Evolutionary conservation across 2,888 invertebrate species (phyloP), one percentile per base, ranked within the genome.

Genomic region (Acleris emargana): DNA sequence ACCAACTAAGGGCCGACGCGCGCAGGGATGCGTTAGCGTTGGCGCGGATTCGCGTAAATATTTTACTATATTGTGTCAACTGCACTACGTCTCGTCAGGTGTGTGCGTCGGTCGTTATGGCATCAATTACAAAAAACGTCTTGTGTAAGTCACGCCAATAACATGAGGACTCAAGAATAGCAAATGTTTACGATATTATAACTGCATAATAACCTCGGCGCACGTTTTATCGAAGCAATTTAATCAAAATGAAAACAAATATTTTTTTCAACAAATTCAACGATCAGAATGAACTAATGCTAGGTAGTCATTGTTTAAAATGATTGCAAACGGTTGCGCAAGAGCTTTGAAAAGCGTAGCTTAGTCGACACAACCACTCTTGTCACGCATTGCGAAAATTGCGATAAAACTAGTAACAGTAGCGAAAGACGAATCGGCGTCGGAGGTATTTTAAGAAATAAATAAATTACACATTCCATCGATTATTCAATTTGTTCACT

Each of bases 241-340:
- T 38, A n/a, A 45, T 13, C 17, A n/a, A n/a, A 16, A 45, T 17
- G 13, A 17, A n/a, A 45, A 45, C 7, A 16, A 43, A 43, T 45
- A n/a, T 43, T 43, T 5, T 25, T 20, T 25, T n/a, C 13, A 43
- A 43, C n/a, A n/a, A 45, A 16, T n/a, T 17, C 49, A 20, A 16
- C 53, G 18, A 5, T 32, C 32, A 9, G 32, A 38, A 13, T 25
- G 52, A 53, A 53, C 42, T 20, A 53, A 18, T 22, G 9, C 53
- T 38, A 3, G 32, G 32, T 32, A 54, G 49, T 53, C 58, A 64
- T 59, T 64, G 64, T 59, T 49, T 38, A 82, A 68, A 76, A 52
- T 51, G 20, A 51, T 64, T 58, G 55, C 64, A 43, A 50, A 67
- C 45, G 52, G 64, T 70, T 61, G 60, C 58, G 64, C 68, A 68